Conservation (phyloP, 2,113 vertebrate genomes). For the Bungarus multicinctus region DNA sequence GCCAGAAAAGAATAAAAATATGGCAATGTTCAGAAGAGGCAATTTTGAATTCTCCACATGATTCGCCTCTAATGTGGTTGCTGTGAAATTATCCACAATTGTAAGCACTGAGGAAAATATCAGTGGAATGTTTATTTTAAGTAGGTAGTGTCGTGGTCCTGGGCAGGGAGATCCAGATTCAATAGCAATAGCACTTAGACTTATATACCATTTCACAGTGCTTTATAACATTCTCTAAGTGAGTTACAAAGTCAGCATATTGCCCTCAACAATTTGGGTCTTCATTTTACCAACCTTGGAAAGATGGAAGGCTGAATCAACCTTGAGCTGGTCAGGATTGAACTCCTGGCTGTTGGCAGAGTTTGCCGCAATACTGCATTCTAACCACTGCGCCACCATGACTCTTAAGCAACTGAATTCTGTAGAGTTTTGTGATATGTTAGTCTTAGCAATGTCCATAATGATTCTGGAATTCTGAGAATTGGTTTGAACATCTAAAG, state of each 20-base stretch:
- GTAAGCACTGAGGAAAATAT: not conserved
- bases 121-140: not conserved
- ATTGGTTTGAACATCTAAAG: not conserved
- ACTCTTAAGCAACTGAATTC: not conserved
- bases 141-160: not conserved
- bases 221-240: not conserved
- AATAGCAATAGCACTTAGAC: not conserved
- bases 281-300: not conserved
- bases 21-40: not conserved
- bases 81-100: accelerated
- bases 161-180: not conserved
- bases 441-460: not conserved
- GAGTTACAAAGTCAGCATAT: not conserved
- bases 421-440: too few species aligned
- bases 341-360: not conserved
- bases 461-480: not conserved
- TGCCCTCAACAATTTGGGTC: not conserved
- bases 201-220: not conserved
- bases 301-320: not conserved
- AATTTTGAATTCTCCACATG: slow-evolving; percentile 7
- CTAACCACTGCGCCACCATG: not conserved
- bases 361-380: not conserved
- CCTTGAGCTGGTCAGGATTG: not conserved
- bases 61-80: not conserved
- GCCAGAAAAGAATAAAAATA: slow-evolving; percentile 1